Base-by-base conservation (phyloP, 2,797 vertebrate genomes). In the Oreortyx pictus region DNA sequence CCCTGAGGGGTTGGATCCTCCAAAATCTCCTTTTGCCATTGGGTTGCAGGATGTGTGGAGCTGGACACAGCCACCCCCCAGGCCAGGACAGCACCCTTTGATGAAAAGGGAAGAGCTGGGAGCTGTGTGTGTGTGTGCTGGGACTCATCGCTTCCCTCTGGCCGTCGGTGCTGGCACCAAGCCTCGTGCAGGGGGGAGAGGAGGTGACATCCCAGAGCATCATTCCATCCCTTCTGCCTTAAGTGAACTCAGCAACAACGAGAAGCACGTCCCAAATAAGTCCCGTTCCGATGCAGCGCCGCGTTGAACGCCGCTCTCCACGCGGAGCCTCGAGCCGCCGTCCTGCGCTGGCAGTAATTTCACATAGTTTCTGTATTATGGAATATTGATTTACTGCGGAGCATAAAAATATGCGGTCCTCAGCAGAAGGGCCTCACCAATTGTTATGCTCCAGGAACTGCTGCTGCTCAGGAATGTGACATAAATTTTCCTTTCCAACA, bases 381-480 rank as follows among this genome's bases (percentile, higher is more conserved):
- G 94, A 93, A 83, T 94, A 95, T 94, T 94, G 94, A 95, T 96
- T 95, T 89, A 93, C 84, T 89, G 93, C 11, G 66, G 60, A 86
- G 73, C 85, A 39, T 90, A 83, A 93, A 94, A 95, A 96, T 94
- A 75, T 94, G 94, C 89, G 33, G 23, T 27, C 0, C 93, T 94
- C 93, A 96, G 96, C 95, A 95, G 89, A 96, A 96, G 93, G 92
- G 90, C 96, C 96, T 95, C 94, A 74, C 81, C 86, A 87, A 73
- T 96, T 96, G 94, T 95, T 94, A 81, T 94, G 93, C 95, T 96
- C 82, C 92, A 90, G 89, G 94, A 94, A 43, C 79, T 17, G 85
- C 93, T 93, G 90, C 93, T 95, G 92, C 94, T 95, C 89, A 93
- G 94, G 95, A 96, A 96, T 95, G 95, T 95, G 95, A 94, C 94